phyloP scores from a whole-genome alignment of 2,113 vertebrate species.

The Merops nubicus region DNA sequence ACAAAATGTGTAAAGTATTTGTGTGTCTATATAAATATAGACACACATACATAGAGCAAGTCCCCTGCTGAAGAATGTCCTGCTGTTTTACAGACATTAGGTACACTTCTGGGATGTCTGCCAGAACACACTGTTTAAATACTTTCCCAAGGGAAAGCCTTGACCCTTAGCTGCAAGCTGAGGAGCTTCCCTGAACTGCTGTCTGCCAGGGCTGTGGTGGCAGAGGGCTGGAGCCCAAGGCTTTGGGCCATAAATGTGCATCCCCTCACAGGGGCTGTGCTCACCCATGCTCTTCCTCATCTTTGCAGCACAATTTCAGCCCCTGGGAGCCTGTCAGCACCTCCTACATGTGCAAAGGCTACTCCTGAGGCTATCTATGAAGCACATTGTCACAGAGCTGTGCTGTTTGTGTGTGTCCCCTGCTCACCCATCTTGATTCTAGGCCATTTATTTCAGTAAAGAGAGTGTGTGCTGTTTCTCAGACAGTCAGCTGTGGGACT shows the following conservation, averaged over 20 bases:
- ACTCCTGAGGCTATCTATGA: not conserved
- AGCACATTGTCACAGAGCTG: rapidly evolving
- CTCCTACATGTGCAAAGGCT: rapidly evolving
- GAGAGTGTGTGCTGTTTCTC: not conserved
- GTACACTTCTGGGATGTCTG: not conserved
- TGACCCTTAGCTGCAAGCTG: not conserved
- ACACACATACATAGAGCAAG: too few relatives aligned
- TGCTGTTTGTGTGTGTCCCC: rapidly evolving
- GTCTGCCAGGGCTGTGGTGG: not conserved
- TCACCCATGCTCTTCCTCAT: not conserved
- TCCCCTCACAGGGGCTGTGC: rapidly evolving
- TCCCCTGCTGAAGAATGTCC: not conserved
- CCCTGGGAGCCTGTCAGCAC: not conserved
- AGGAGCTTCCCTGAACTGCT: not conserved
- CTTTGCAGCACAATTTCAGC: not conserved
- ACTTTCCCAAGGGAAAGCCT: not conserved
- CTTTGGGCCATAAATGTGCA: not conserved
- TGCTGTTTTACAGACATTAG: not conserved
- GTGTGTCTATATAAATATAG: not conserved
- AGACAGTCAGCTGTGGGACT: not conserved
- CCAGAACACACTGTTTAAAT: not conserved
- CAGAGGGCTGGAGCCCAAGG: not conserved
- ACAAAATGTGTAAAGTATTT: not conserved
- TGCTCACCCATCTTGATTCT: not conserved
- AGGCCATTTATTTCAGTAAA: not conserved